These are phyloP conservation scores for Probaryconus sp. DNA, from an alignment of 1,140 invertebrate species.

Conservation along the genomic window DNA sequence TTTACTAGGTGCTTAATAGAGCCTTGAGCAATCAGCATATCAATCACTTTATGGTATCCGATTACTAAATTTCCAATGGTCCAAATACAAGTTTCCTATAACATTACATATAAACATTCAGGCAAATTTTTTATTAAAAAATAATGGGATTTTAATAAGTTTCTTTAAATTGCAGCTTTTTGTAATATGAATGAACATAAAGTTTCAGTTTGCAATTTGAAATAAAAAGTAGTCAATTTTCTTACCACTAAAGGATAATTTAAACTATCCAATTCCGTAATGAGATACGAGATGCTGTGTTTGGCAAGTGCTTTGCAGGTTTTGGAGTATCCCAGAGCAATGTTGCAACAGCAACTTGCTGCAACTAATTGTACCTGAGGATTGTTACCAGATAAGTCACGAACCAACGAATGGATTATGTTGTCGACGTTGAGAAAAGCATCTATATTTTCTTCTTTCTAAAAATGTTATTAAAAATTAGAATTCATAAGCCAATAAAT, in stretches of 20 bases:
- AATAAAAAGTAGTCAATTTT: neutral
- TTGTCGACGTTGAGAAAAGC: slow-evolving; percentile 69
- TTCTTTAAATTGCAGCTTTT: neutral
- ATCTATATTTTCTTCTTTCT: slow-evolving; percentile 71
- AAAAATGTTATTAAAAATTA: slow-evolving; percentile 25
- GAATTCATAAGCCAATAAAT: slow-evolving; percentile 1
- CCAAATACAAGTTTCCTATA: slow-evolving; percentile 72
- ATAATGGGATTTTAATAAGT: slow-evolving; percentile 8
- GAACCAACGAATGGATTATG: slow-evolving; percentile 65
- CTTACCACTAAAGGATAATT: slow-evolving; percentile 71
- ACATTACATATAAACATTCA: neutral
- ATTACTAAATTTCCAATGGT: slow-evolving; percentile 73
- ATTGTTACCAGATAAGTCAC: slow-evolving; percentile 71
- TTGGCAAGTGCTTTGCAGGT: slow-evolving; percentile 70
- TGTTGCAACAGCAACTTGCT: slow-evolving; percentile 75
- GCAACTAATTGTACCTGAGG: slow-evolving; percentile 68
- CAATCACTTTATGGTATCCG: slow-evolving; percentile 64
- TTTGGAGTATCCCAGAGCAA: slow-evolving; percentile 72
- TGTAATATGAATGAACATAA: too few relatives aligned
- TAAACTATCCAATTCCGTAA: slow-evolving; percentile 69
- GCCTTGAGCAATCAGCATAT: slow-evolving; percentile 68
- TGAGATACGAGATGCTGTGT: slow-evolving; percentile 69
- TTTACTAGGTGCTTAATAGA: slow-evolving; percentile 67
- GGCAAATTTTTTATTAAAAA: neutral
- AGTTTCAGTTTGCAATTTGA: slow-evolving; percentile 5